Conservation (phyloP, 2,888 invertebrate species). For the Cryptus armator region DNA sequence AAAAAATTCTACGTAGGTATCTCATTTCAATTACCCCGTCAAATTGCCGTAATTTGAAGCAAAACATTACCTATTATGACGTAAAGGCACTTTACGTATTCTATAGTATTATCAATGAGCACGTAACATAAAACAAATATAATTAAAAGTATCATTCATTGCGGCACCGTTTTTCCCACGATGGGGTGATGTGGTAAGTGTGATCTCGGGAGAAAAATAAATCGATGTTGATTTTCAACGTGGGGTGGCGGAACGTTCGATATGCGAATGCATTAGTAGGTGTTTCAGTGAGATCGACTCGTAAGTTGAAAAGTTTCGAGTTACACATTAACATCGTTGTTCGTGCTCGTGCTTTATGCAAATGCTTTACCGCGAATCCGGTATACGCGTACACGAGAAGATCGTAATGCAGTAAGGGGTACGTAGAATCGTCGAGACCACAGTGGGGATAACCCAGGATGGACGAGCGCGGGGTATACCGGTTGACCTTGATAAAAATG, state of each 20-base stretch:
- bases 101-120: neutral
- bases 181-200: neutral
- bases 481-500: slow-evolving; percentile 64
- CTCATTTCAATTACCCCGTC: too few species aligned
- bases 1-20: too few species aligned
- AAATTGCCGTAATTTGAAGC: too few species aligned
- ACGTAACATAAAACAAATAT: neutral
- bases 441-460: slow-evolving; percentile 30
- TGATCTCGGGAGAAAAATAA: neutral
- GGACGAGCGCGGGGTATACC: slow-evolving; percentile 50
- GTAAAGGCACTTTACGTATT: neutral
- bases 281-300: slow-evolving; percentile 8
- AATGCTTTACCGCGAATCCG: slow-evolving; percentile 43
- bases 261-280: slow-evolving; percentile 31
- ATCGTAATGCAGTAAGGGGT: slow-evolving; percentile 24
- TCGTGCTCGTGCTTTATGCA: slow-evolving; percentile 53
- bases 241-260: neutral
- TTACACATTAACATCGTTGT: slow-evolving; percentile 43
- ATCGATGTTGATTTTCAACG: neutral
- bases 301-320: slow-evolving; percentile 42
- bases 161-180: neutral
- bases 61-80: too few species aligned
- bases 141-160: neutral
- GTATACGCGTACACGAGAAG: slow-evolving; percentile 19
- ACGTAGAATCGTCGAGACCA: slow-evolving; percentile 37